Base-by-base conservation (phyloP, 1,140 invertebrate genomes). In the Pissodes strobi region DNA sequence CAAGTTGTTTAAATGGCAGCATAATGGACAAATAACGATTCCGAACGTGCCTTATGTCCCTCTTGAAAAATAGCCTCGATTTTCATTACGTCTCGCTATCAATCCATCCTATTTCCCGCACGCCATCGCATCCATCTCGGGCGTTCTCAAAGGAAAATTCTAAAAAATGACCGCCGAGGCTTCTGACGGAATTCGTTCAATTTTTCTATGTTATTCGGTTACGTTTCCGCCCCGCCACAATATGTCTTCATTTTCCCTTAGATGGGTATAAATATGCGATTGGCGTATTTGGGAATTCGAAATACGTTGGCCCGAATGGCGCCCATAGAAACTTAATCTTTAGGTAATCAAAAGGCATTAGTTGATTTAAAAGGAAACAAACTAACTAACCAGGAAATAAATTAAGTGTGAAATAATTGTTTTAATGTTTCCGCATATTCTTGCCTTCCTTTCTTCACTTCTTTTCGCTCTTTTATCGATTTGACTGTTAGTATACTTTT, bases 141-240 rank as follows among this genome's bases (percentile, higher is more conserved):
- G 43, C 48, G 37, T 61, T 18, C 58, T 61, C 58, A 52, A 52
- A 61, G 58, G 58, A 52, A 30, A 61, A 61, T 57, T 39, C 58
- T 61, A 61, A 61, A 60, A 61, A 61, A 61, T 61, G 58, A 61
- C 58, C 58, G 22, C 13, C 18, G 58, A 61, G 58, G 12, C 46
- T 52, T 43, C 46, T 18, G 37, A 51, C 45, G 46, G 15, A 52
- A 61, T 51, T 52, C 58, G 48, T 34, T 61, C 58, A 52, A 61
- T 61, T 61, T 61, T 61, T 61, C 58, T 61, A 37, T 43, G 48
- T 61, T 61, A 61, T 61, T 34, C 51, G 27, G 58, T 61, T 61
- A 46, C 27, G 41, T 34, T 25, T 48, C 23, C 25, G 30, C 15
- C 41, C 39, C 18, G 34, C 17, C 13, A 25, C 58, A 13, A 61